Percentiles rank a stretch among this genome's conserved stretches.
Conservation (phyloP, 2,113 vertebrate genomes). For the Rostratula benghalensis region DNA sequence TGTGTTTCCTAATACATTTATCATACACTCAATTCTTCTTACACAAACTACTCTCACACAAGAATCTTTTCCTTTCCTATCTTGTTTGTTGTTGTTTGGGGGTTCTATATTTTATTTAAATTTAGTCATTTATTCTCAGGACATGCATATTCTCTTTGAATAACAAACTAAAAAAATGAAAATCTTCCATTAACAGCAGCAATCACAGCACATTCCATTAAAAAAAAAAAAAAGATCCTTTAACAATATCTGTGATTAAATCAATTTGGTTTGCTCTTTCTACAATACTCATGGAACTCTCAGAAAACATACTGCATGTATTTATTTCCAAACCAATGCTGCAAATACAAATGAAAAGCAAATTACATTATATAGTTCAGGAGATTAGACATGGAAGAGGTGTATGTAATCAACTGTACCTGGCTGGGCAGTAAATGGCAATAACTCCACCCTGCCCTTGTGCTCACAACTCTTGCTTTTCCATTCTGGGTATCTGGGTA, state of each 20-base stretch:
- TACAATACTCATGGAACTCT: slow-evolving; percentile 24
- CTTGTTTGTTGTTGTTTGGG: background rate
- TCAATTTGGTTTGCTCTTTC: slow-evolving; percentile 54
- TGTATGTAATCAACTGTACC: background rate
- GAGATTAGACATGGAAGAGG: background rate
- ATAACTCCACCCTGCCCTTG: background rate
- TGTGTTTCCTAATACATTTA: background rate
- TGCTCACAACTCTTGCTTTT: background rate
- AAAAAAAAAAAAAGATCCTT: background rate
- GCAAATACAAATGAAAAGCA: slow-evolving; percentile 48
- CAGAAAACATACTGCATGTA: background rate
- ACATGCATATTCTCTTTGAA: background rate
- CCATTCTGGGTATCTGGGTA: too few relatives aligned
- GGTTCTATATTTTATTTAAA: background rate
- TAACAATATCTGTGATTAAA: slow-evolving; percentile 39
- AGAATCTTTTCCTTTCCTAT: background rate
- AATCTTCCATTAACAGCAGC: background rate
- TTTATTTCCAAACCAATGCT: slow-evolving; percentile 2
- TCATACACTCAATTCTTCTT: background rate
- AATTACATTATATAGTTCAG: background rate
- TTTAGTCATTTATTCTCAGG: background rate
- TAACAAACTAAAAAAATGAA: slow-evolving; percentile 8
- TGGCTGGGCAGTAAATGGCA: background rate
- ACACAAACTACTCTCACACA: background rate
- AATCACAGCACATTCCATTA: slow-evolving; percentile 35